Evolutionary conservation across 2,113 vertebrate species (phyloP).

Genomic region (Oryzias celebensis): DNA sequence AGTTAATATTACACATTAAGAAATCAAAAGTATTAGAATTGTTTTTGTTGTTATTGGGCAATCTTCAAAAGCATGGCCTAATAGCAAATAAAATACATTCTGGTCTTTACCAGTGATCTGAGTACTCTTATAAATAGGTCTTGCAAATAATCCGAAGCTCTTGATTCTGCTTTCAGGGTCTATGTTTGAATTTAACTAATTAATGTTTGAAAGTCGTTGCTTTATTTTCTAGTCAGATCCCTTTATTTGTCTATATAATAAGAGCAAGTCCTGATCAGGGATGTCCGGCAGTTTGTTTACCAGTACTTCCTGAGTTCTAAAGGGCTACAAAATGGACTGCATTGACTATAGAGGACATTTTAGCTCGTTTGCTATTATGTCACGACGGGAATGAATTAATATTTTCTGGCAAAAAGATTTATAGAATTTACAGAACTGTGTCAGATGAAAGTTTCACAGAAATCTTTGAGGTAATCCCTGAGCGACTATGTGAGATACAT

Average conservation of each 20-base stretch:
- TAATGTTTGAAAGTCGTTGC: constrained; percentile 36
- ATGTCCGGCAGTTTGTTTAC: constrained; percentile 69
- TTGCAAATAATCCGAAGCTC: constrained; percentile 38
- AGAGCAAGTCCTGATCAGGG: constrained; percentile 68
- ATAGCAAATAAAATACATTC: constrained; percentile 49
- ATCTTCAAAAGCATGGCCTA: constrained; percentile 65
- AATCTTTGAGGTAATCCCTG: constrained; percentile 4
- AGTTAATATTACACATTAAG: constrained; percentile 63
- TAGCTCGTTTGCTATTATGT: constrained; percentile 29
- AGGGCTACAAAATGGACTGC: constrained; percentile 71
- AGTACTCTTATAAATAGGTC: constrained; percentile 50
- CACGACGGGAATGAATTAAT: constrained; percentile 48
- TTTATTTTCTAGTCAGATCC: constrained; percentile 57
- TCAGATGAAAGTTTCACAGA: constrained; percentile 9
- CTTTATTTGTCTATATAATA: constrained; percentile 63
- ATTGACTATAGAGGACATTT: constrained; percentile 43
- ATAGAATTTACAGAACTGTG: constrained; percentile 20
- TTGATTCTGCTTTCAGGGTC: constrained; percentile 60
- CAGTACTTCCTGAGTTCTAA: constrained; percentile 66
- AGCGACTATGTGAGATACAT: constrained; percentile 11
- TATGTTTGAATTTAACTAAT: constrained; percentile 47
- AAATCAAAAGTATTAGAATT: constrained; percentile 36
- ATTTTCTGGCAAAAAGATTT: constrained; percentile 26
- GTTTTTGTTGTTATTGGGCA: constrained; percentile 46
- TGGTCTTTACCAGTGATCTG: constrained; percentile 45